Evolutionary conservation across 2,797 vertebrate genomes (phyloP), one percentile per base, ranked within the genome.

Genomic region (Macropodus opercularis): DNA sequence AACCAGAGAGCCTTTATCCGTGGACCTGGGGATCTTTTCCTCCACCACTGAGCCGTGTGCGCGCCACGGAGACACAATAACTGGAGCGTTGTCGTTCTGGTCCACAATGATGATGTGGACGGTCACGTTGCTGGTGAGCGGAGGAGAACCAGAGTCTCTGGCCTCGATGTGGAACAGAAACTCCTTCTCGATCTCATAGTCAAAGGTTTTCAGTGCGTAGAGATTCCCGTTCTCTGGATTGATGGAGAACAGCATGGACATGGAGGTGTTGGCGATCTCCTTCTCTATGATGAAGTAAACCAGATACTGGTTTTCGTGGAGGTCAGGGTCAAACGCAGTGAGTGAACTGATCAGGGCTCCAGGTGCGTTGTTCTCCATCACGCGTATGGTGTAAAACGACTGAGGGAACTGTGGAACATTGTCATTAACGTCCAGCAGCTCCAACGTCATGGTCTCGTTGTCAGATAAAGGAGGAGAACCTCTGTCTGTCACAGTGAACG

Each of bases 121-220:
- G 12, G 70, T 87, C 24, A 78, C 67, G 2, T 85, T 87, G 47
- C 74, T 81, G 63, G 69, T 85, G 60, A 89, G 80, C 8, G 84
- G 77, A 76, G 82, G 80, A 53, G 76, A 69, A 11, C 88, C 88
- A 46, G 81, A 83, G 63, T 90, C 88, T 73, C 78, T 79, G 63
- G 87, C 87, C 63, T 87, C 83, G 36, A 88, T 77, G 63, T 83
- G 84, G 74, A 89, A 85, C 34, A 85, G 66, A 46, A 90, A 87
- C 39, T 83, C 77, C 47, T 71, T 85, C 55, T 85, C 78, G 14
- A 85, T 73, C 68, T 91, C 89, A 74, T 84, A 86, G 63, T 91
- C 89, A 76, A 91, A 83, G 0, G 88, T 89, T n/a, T 80, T 80
- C 0, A 82, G 55, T 18, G 86, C 84, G 15, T 83, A 83, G 52